Base-by-base conservation (phyloP, 2,888 invertebrate species). In the Agrotis clavis region DNA sequence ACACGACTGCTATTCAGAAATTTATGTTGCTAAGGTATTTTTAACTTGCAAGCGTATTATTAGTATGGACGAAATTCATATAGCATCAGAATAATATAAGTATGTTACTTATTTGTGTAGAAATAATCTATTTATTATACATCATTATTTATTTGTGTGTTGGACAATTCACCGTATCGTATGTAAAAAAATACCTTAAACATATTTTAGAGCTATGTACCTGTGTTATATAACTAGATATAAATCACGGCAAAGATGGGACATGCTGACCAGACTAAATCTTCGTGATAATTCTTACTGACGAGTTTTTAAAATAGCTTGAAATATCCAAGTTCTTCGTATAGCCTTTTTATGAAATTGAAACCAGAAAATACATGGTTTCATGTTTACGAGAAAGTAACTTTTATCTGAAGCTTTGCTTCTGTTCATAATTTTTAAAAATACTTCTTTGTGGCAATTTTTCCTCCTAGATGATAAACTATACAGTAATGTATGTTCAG, bases 301-400 rank as follows among this genome's bases (percentile, higher is more conserved):
- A 64, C 41, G 67, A 48, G n/a, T 62, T 79, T 81, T 81, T 81
- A 56, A 81, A 81, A 79, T 81, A 64, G 79, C 77, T 81, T 79
- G 54, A 71, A 67, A n/a, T 51, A 57, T 41, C 18, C 6, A 48
- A 41, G 7, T 47, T 48, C 41, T 9, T 59, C 11, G 18, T 35
- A 19, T 35, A 25, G 21, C 3, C 35, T n/a, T 25, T 18, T 45
- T 45, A 21, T 63, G 45, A 62, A 62, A 59, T 11, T 41, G 13
- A 76, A 76, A n/a, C 59, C 41, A 48, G 2, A 59, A 53, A 51
- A 35, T 25, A 50, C 13, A n/a, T 47, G n/a, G 11, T 53, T 53
- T 53, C 5, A 47, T 35, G 57, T 47, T 51, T 35, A 41, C 35
- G 35, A 16, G 18, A 51, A 41, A 48, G 2, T n/a, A 48, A 48